Evolutionary conservation across 37 sponge, comb jelly and placozoan genomes (phyloP).

Genomic region (Cliona cf. orientalis): DNA sequence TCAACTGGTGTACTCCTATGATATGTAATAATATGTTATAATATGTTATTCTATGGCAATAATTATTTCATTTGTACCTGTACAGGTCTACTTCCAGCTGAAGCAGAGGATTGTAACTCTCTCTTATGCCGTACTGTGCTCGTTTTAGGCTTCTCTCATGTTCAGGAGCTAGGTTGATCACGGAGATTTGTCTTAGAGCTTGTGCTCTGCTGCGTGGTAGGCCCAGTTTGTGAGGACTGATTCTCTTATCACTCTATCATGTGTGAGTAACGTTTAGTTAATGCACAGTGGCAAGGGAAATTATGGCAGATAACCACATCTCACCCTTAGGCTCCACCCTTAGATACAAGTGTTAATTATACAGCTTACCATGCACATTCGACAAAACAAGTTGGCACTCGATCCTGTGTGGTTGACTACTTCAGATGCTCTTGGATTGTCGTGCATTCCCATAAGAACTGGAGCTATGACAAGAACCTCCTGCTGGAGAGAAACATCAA

Average conservation of each 20-base stretch:
- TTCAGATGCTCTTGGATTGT: conserved; percentile 1
- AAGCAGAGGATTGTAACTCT: background rate
- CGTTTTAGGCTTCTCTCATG: background rate
- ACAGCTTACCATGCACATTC: conserved; percentile 9
- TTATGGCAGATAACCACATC: too few species aligned
- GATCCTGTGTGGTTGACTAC: background rate
- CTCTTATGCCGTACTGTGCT: background rate
- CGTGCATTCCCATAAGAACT: background rate
- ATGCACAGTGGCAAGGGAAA: too few species aligned
- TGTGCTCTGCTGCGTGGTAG: too few species aligned
- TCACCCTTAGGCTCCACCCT: too few species aligned
- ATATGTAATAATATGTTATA: background rate
- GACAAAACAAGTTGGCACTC: background rate
- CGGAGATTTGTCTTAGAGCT: too few species aligned
- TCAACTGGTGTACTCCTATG: conserved; percentile 47
- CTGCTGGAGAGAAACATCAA: background rate
- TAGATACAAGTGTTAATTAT: too few species aligned
- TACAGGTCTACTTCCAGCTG: conserved; percentile 3
- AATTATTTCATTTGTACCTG: background rate
- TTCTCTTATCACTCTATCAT: too few species aligned
- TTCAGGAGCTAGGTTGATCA: too few species aligned
- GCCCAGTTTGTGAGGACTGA: too few species aligned
- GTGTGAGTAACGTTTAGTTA: too few species aligned
- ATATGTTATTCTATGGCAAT: background rate
- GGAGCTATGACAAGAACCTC: background rate